Conservation (phyloP, 2,888 invertebrate species). For the Stenotaenia linearis region DNA sequence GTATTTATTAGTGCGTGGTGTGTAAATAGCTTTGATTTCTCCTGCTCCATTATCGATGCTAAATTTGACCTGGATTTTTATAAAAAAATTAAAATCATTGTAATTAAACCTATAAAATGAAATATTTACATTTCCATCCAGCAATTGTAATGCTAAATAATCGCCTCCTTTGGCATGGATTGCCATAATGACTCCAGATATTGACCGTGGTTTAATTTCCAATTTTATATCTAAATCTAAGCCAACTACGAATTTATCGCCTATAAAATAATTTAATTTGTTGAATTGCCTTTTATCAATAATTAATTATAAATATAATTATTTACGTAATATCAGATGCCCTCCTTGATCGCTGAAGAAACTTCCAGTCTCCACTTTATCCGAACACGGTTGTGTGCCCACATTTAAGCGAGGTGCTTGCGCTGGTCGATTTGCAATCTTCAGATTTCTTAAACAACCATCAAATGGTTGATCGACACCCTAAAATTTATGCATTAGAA, state of each 20-base stretch:
- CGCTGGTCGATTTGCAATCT: conserved; percentile 34
- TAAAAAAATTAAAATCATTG: not conserved
- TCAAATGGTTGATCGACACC: conserved; percentile 64
- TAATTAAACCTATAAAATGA: not conserved
- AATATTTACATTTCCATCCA: conserved; percentile 64
- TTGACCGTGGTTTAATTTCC: conserved; percentile 78
- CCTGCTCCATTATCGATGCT: conserved; percentile 79
- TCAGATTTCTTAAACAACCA: conserved; percentile 71
- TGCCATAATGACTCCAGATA: conserved; percentile 76
- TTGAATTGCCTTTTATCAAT: too few relatives aligned
- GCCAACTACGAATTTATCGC: conserved; percentile 71
- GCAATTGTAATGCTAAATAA: conserved; percentile 78
- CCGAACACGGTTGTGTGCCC: conserved; percentile 58
- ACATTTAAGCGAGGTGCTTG: not conserved
- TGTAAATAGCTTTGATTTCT: conserved; percentile 66
- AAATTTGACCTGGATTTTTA: conserved; percentile 56
- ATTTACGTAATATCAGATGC: conserved; percentile 56
- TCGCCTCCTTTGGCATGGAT: conserved; percentile 72
- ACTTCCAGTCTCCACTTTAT: conserved; percentile 69
- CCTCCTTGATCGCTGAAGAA: conserved; percentile 78
- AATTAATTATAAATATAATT: too few relatives aligned
- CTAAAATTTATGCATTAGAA: conserved; percentile 47
- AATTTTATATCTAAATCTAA: conserved; percentile 69
- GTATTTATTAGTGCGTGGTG: conserved; percentile 59
- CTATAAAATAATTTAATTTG: not conserved